phyloP scores from a whole-genome alignment of 1,140 invertebrate species.

The Augochlora pura region DNA sequence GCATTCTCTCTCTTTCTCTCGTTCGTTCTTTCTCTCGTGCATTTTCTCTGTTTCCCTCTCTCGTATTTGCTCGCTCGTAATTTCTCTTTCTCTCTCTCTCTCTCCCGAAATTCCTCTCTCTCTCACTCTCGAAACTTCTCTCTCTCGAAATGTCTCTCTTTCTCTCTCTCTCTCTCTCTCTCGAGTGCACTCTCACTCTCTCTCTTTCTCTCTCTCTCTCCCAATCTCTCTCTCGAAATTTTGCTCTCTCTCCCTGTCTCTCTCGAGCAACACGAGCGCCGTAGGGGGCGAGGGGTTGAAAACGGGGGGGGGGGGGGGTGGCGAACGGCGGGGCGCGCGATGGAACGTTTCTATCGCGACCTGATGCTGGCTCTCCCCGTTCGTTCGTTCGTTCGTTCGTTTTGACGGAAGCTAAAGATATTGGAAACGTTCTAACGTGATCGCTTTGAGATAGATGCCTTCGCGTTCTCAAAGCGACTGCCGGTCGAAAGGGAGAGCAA shows the following conservation, averaged over 20 bases:
- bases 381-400: slow-evolving; percentile 37
- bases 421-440: slow-evolving; percentile 50
- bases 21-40: no score
- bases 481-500: no score
- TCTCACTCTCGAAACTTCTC: no score
- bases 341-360: slow-evolving; percentile 38
- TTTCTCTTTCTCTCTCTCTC: no score
- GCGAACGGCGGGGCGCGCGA: neutral
- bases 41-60: no score
- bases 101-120: slow-evolving; percentile 14
- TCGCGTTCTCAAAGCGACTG: slow-evolving; percentile 6
- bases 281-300: neutral
- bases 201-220: slow-evolving; percentile 11
- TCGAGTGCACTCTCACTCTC: no score
- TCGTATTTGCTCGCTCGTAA: no score
- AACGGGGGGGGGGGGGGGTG: neutral
- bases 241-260: no score
- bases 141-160: no score
- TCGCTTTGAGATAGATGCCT: slow-evolving; percentile 47
- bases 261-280: slow-evolving; percentile 30
- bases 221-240: no score
- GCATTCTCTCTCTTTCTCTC: no score
- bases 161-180: no score
- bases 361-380: neutral
- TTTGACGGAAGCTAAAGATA: slow-evolving; percentile 52